These are phyloP conservation scores for Drosophila athabasca DNA, from an alignment of 1,140 invertebrate species.

Conservation along the genomic window DNA sequence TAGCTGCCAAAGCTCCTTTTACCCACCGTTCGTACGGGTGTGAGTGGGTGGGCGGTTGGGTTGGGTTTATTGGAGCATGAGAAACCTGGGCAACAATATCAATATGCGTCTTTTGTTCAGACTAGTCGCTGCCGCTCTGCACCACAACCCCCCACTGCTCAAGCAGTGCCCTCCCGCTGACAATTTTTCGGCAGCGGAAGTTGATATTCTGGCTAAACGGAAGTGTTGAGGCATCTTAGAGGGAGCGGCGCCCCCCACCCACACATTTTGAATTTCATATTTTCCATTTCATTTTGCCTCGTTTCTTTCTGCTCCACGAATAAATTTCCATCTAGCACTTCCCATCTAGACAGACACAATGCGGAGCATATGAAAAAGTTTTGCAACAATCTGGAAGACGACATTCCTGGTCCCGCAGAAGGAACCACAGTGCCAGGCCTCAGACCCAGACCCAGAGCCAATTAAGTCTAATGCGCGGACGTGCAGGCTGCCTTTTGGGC, in stretches of 20 bases:
- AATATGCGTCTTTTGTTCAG: slow-evolving; percentile 70
- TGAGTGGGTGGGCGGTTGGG: background rate
- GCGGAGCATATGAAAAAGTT: slow-evolving; percentile 42
- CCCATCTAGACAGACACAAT: slow-evolving; percentile 16
- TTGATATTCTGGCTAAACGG: slow-evolving; percentile 69
- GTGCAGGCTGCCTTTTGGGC: slow-evolving; percentile 8
- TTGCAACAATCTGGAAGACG: background rate
- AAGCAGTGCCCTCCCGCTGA: slow-evolving; percentile 19
- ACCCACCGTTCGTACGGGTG: slow-evolving; percentile 7
- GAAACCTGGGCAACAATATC: slow-evolving; percentile 75
- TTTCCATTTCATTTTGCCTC: slow-evolving; percentile 44
- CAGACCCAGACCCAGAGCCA: slow-evolving; percentile 33
- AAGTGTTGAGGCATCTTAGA: slow-evolving; percentile 56
- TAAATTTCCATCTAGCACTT: slow-evolving; percentile 60
- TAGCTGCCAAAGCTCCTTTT: slow-evolving; percentile 54
- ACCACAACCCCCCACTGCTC: background rate
- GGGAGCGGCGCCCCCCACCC: slow-evolving; percentile 10
- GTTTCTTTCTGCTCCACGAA: slow-evolving; percentile 33
- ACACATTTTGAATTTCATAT: slow-evolving; percentile 50
- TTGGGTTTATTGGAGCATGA: slow-evolving; percentile 62
- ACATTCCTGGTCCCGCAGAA: slow-evolving; percentile 18
- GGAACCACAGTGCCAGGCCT: slow-evolving; percentile 2
- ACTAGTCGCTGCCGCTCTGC: slow-evolving; percentile 4
- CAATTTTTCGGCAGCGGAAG: slow-evolving; percentile 74
- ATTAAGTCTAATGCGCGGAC: slow-evolving; percentile 60